Conservation (phyloP, 2,797 vertebrate genomes). For the Parauchenoglanis punctatus region DNA sequence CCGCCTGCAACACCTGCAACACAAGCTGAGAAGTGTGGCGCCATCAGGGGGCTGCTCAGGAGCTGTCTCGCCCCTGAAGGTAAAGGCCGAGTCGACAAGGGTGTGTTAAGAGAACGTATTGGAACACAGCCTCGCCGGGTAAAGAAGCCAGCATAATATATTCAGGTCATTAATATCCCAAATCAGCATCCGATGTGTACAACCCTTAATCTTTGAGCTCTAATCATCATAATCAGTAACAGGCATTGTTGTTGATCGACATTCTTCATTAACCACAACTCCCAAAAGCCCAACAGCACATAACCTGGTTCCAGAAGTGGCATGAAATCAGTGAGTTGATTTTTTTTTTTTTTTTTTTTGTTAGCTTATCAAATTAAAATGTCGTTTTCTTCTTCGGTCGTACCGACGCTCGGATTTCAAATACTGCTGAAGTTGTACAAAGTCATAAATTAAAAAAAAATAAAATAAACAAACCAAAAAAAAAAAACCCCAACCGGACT, state of each 20-base stretch:
- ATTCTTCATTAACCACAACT: background rate
- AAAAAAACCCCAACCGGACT: conserved; percentile 47
- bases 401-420: conserved; percentile 80
- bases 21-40: background rate
- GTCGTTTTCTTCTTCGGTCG: conserved; percentile 60
- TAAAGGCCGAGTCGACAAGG: background rate
- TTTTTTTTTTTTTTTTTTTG: conserved; percentile 50
- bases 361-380: conserved; percentile 77
- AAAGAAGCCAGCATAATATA: background rate
- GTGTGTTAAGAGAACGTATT: background rate
- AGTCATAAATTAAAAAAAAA: conserved; percentile 75
- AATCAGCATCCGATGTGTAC: background rate
- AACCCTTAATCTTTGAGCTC: background rate
- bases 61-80: background rate
- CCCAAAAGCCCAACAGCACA: conserved; percentile 56
- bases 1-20: too few species aligned
- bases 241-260: background rate
- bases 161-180: background rate
- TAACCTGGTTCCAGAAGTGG: conserved; percentile 64
- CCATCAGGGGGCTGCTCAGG: background rate
- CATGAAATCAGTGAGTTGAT: conserved; percentile 61
- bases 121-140: background rate
- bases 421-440: conserved; percentile 80
- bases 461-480: conserved; percentile 74
- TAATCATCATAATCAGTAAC: background rate